A percentile compares a stretch with the other conserved stretches of the same genome.
phyloP scores from a whole-genome alignment of 2,113 vertebrate species.

The Seriola rivoliana region DNA sequence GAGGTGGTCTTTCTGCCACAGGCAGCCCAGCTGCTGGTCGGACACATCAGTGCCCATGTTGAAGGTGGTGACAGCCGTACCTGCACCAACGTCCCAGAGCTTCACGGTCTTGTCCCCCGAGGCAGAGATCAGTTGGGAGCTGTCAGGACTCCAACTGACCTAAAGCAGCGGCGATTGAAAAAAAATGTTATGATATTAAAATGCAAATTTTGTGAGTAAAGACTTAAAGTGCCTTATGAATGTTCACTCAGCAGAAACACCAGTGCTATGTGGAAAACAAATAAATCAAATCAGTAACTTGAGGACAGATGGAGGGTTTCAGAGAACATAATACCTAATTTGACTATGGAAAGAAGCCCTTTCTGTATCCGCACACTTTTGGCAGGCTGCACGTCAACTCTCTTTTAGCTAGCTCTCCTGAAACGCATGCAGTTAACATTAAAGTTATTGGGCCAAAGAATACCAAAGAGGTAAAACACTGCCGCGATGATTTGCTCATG shows the following conservation, averaged over 20 bases:
- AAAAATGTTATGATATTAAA: background rate
- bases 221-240: background rate
- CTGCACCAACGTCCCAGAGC: slow-evolving; percentile 92
- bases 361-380: background rate
- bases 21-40: slow-evolving; percentile 97
- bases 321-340: background rate
- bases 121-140: slow-evolving; percentile 93
- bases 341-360: background rate
- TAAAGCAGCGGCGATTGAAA: slow-evolving; percentile 22
- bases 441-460: background rate
- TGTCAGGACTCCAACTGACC: slow-evolving; percentile 94
- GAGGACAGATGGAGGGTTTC: background rate
- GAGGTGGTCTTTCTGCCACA: slow-evolving; percentile 95
- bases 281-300: background rate
- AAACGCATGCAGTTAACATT: background rate
- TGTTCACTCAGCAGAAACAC: background rate
- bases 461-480: background rate
- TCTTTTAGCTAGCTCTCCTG: background rate
- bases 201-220: background rate
- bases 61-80: slow-evolving; percentile 90
- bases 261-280: background rate
- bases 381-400: background rate
- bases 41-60: slow-evolving; percentile 89
- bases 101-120: slow-evolving; percentile 97
- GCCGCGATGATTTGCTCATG: background rate